phyloP scores from a whole-genome alignment of 2,113 vertebrate species.

The Hippolais icterina region DNA sequence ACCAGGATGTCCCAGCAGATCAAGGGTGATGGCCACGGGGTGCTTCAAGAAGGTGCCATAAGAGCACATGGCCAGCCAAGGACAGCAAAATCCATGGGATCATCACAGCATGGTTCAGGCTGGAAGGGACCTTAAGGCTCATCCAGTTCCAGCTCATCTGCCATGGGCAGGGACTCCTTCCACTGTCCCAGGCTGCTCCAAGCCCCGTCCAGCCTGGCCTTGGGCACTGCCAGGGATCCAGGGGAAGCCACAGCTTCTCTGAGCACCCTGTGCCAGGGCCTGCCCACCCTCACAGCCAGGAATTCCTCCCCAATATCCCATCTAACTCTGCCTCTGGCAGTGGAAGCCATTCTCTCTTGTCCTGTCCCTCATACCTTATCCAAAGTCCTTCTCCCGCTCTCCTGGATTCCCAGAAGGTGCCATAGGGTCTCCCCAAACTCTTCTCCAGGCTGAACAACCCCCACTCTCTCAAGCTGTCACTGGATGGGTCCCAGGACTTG shows the following conservation, averaged over 20 bases:
- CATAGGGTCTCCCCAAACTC: too few relatives aligned
- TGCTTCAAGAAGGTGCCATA: not conserved
- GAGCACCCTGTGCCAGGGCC: not conserved
- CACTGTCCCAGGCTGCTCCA: not conserved
- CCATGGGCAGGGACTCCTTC: not conserved
- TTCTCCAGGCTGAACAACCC: not conserved
- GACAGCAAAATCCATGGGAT: not conserved
- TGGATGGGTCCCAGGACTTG: not conserved
- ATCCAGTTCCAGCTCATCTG: accelerated
- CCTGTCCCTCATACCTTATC: not conserved
- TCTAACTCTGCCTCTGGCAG: not conserved
- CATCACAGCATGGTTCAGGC: not conserved
- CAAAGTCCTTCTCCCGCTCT: not conserved
- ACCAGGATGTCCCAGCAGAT: not conserved
- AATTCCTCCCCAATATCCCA: not conserved
- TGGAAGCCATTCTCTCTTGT: not conserved
- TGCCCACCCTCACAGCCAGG: accelerated
- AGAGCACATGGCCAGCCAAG: accelerated
- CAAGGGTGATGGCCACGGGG: not conserved
- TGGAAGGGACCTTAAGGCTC: not conserved
- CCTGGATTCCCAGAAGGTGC: not conserved
- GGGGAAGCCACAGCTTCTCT: not conserved
- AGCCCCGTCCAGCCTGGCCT: not conserved
- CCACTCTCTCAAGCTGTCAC: not conserved
- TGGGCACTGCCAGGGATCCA: not conserved